Base-by-base conservation (phyloP, 1,140 invertebrate genomes). In the Diprion similis region DNA sequence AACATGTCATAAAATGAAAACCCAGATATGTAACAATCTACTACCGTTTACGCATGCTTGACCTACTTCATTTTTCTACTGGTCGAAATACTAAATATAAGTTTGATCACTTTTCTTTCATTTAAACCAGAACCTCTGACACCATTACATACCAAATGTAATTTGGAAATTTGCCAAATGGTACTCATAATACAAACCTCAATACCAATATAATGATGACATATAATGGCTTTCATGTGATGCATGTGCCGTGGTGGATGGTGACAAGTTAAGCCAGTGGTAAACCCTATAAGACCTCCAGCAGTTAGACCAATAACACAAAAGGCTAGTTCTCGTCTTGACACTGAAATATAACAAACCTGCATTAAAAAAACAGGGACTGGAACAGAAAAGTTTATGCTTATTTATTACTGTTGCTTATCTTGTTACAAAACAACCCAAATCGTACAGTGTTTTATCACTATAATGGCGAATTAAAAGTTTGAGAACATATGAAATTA, bases 161-260 rank as follows among this genome's bases (percentile, higher is more conserved):
- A 4, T 6, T 9, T 59, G 51, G 51, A 6, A 15, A 17, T 9
- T 8, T 59, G 11, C 51, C 51, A 59, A 59, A 17, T 59, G n/a
- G 6, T 59, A 73, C 68, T 73, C 67, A 19, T 70, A 48, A 73
- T 67, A 77, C 80, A 81, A 86, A 91, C 90, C 81, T 91, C 90
- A 59, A 88, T 80, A 71, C 90, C 91, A 73, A 85, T 81, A 78
- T 91, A 91, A 76, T 84, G 84, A 71, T 86, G 87, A 78, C 90
- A 90, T 74, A 90, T 87, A 18, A 91, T 78, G 67, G 90, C 88
- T 85, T 88, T 89, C 86, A 91, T 90, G 71, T 86, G 82, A 73
- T 87, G 85, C 37, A 87, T 73, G 70, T 86, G 82, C 73, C 76
- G 77, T 69, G 84, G 78, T 24, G 80, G 72, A 73, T 81, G 81